A percentile compares a stretch with the other conserved stretches of the same genome.
These are phyloP conservation scores for Drosophila subobscura DNA, from an alignment of 1,140 invertebrate genomes.

Conservation along the genomic window DNA sequence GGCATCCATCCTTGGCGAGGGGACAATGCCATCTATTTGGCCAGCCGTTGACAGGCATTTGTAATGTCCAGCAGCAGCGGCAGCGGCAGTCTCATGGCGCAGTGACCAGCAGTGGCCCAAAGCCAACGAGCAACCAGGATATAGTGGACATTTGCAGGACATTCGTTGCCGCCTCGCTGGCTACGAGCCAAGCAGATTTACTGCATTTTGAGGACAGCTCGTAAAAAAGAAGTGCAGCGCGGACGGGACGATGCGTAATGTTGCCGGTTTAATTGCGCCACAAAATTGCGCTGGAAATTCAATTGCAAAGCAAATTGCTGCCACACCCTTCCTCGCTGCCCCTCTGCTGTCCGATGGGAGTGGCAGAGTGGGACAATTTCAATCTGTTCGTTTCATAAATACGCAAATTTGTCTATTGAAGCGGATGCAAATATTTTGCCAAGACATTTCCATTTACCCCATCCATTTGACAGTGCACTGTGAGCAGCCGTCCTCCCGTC, in stretches of 20 bases:
- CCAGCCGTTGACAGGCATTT: conserved; percentile 64
- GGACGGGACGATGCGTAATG: conserved; percentile 13
- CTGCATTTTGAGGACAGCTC: conserved; percentile 63
- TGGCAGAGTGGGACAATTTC: conserved; percentile 31
- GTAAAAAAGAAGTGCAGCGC: conserved; percentile 43
- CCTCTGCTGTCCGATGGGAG: not conserved
- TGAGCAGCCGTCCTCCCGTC: not conserved
- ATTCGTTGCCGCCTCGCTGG: conserved; percentile 52
- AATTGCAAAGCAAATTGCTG: conserved; percentile 44
- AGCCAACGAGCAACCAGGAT: conserved; percentile 15
- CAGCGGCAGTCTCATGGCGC: conserved; percentile 36
- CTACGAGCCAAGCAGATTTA: conserved; percentile 67
- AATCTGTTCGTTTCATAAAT: conserved; percentile 70
- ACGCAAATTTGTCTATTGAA: conserved; percentile 65
- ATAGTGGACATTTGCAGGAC: conserved; percentile 32
- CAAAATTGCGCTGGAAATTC: conserved; percentile 59
- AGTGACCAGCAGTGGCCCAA: conserved; percentile 35
- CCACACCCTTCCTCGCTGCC: not conserved
- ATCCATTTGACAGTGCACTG: too few relatives aligned
- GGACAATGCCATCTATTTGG: conserved; percentile 65
- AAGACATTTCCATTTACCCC: conserved; percentile 64
- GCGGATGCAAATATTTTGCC: conserved; percentile 64
- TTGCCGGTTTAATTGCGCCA: conserved; percentile 71
- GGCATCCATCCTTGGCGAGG: conserved; percentile 27
- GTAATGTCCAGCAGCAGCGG: conserved; percentile 29